These are phyloP conservation scores for Montipora foliosa DNA, from an alignment of 64 coral and sea anemone species.

Conservation along the genomic window DNA sequence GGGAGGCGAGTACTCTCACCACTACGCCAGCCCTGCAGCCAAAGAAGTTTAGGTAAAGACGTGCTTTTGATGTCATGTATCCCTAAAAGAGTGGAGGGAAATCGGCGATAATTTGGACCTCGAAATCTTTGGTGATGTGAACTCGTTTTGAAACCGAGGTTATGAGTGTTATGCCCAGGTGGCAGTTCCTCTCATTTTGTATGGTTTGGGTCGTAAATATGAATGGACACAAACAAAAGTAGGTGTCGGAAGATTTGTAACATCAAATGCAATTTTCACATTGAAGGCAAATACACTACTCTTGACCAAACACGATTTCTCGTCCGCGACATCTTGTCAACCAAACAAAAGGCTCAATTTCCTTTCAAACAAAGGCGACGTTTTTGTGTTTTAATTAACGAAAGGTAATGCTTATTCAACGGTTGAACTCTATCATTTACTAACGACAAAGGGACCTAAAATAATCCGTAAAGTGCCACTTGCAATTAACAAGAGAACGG, in stretches of 20 bases:
- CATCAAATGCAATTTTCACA: not conserved
- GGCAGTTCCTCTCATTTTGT: no score
- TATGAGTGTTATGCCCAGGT: no score
- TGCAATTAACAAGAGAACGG: slow-evolving; percentile 4
- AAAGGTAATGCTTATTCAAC: not conserved
- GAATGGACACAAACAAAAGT: not conserved
- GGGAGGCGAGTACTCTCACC: no score
- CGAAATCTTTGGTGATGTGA: no score
- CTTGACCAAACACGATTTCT: not conserved
- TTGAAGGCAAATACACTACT: slow-evolving; percentile 26
- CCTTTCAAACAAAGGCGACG: not conserved
- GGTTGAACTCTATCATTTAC: not conserved
- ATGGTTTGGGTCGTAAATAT: no score
- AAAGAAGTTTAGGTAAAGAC: no score
- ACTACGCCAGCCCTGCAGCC: no score
- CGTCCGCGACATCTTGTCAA: slow-evolving; percentile 25
- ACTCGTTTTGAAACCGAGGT: no score
- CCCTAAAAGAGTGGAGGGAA: no score
- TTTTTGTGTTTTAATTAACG: slow-evolving; percentile 18
- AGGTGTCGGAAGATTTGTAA: not conserved
- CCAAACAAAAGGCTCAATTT: slow-evolving; percentile 14
- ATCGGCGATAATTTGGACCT: no score
- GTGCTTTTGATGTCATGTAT: no score
- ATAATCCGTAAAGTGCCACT: slow-evolving; percentile 7
- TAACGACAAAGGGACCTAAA: slow-evolving; percentile 11